Base-by-base conservation (phyloP, 1,140 invertebrate genomes). In the Fopius arisanus region DNA sequence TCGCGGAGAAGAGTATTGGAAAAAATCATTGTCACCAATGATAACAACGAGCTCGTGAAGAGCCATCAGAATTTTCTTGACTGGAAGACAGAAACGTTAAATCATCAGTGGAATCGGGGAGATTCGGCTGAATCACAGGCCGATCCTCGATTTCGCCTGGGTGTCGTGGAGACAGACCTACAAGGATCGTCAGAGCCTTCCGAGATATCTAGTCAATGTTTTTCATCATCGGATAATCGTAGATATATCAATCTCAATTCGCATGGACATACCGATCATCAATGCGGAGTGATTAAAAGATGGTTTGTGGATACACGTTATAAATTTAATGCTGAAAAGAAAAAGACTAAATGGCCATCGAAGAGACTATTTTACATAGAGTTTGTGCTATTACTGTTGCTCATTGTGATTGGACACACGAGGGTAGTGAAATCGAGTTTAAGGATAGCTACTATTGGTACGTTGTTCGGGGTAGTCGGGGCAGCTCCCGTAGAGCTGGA, bases 401-500 rank as follows among this genome's bases (percentile, higher is more conserved):
- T 84, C 51, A 62, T 82, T 54, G 77, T 77, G 14, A 80, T 59
- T 43, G 76, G 65, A 69, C 77, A 67, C 33, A 70, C 70, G 48
- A 62, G 51, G 26, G 41, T 70, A 16, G 73, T 67, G 16, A 76
- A 54, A 68, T 70, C 75, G 41, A 73, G 66, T 48, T 72, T 79
- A 0, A 71, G 75, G 43, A 70, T 77, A 63, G 29, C 81, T 29
- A 81, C 77, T 33, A 75, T 80, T 48, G 81, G 80, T 14, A 80
- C 80, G 33, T 72, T 84, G 29, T 75, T 84, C 51, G 77, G 81
- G 72, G 79, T 78, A 48, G 83, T 78, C 48, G 72, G 74, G 65
- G 80, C 78, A 1, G 75, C 80, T 19, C 79, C 83, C 16, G 72
- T 81, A n/a, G 82, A 83, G 71, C 59, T 78, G n/a, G 84, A 83